These are phyloP conservation scores for Ispidina picta DNA, from an alignment of 2,797 vertebrate genomes.

Conservation along the genomic window DNA sequence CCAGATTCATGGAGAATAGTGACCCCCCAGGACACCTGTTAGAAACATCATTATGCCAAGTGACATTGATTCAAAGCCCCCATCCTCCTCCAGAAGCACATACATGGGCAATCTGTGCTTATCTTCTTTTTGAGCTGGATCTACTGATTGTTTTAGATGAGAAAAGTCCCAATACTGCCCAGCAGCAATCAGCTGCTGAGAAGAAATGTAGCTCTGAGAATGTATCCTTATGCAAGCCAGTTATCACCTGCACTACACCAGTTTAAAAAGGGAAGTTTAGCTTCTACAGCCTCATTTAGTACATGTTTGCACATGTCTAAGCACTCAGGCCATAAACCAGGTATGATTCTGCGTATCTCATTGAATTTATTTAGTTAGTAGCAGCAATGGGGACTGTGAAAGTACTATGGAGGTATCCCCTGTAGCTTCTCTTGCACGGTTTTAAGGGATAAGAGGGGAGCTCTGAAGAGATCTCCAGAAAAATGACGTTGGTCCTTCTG, in stretches of 20 bases:
- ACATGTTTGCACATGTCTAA: neutral
- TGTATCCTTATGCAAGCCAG: neutral
- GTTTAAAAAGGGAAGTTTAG: neutral
- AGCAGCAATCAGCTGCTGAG: neutral
- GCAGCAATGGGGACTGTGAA: neutral
- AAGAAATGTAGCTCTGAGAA: neutral
- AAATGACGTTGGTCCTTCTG: neutral
- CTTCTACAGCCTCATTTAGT: neutral
- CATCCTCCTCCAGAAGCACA: accelerated
- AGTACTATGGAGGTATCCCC: neutral
- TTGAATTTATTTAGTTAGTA: neutral
- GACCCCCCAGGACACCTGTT: accelerated
- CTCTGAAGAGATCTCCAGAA: neutral
- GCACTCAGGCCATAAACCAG: neutral
- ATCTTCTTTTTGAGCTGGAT: neutral
- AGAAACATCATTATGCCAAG: neutral
- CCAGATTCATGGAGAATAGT: neutral
- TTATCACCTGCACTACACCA: neutral
- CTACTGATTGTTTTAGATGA: neutral
- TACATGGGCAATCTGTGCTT: neutral
- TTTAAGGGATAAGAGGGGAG: neutral
- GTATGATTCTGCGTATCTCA: neutral
- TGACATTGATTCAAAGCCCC: neutral
- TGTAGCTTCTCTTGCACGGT: neutral
- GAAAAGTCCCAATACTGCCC: neutral